Percentiles rank a stretch among this genome's conserved stretches.
These are phyloP conservation scores for Brachyrhaphis roseni DNA, from an alignment of 2,797 vertebrate species.

Conservation along the genomic window DNA sequence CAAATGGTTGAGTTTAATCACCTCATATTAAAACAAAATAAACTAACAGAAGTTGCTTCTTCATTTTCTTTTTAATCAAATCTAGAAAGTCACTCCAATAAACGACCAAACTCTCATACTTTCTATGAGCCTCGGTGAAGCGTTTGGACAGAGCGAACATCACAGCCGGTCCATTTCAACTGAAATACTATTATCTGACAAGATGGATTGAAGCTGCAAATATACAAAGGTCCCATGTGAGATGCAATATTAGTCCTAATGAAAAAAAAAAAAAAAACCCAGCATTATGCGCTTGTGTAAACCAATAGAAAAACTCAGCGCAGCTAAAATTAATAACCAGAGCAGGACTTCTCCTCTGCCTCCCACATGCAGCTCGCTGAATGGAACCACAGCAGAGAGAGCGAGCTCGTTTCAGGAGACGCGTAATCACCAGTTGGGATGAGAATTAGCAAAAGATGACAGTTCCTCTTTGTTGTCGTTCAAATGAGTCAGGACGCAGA, in stretches of 20 bases:
- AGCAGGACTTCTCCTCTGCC: conserved; percentile 24
- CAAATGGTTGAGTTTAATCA: background rate
- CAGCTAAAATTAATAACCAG: conserved; percentile 33
- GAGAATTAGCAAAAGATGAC: conserved; percentile 43
- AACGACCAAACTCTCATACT: background rate
- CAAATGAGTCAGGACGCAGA: conserved; percentile 47
- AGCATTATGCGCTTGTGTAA: conserved; percentile 17
- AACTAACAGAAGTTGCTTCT: background rate
- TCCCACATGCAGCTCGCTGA: conserved; percentile 30
- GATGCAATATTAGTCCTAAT: conserved; percentile 12
- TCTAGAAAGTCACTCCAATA: background rate
- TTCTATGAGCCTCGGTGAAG: background rate
- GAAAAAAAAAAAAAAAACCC: background rate
- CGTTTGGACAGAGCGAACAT: background rate
- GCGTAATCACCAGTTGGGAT: conserved; percentile 48
- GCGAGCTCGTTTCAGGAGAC: conserved; percentile 32
- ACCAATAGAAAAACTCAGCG: conserved; percentile 33
- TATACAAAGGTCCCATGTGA: conserved; percentile 2
- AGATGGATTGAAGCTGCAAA: conserved; percentile 6
- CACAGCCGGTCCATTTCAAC: background rate
- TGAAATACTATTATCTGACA: background rate
- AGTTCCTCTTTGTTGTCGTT: conserved; percentile 43
- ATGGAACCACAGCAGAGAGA: conserved; percentile 13
- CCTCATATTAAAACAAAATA: background rate
- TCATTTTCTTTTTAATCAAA: background rate